These are phyloP conservation scores for Pelochelys cantorii DNA, from an alignment of 2,797 vertebrate genomes.

Conservation along the genomic window DNA sequence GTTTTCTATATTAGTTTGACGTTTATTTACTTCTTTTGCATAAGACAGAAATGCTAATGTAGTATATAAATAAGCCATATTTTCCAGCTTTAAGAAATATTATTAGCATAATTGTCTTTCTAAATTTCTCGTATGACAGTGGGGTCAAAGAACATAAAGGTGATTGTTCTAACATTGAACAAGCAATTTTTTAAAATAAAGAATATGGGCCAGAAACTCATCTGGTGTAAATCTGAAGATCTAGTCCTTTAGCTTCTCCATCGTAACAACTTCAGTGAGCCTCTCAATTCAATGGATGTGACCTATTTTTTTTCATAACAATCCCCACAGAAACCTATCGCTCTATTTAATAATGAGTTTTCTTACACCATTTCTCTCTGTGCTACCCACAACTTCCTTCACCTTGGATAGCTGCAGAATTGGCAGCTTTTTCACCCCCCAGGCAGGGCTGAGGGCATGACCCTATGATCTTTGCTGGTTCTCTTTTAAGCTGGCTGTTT, in stretches of 20 bases:
- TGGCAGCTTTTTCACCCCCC: background rate
- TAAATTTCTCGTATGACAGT: conserved; percentile 2
- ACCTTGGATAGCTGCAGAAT: background rate
- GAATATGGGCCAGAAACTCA: background rate
- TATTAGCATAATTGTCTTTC: conserved; percentile 54
- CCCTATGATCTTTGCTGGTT: background rate
- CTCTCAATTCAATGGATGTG: background rate
- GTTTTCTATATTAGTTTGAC: conserved; percentile 47
- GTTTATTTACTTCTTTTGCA: conserved; percentile 46
- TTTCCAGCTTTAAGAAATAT: conserved; percentile 7
- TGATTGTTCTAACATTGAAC: background rate
- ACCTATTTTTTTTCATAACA: background rate
- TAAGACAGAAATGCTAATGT: conserved; percentile 31
- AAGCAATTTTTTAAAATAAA: background rate
- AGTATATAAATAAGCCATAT: conserved; percentile 35
- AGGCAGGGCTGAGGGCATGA: background rate
- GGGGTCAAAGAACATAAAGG: background rate
- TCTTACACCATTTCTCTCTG: background rate
- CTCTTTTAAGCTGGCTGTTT: background rate
- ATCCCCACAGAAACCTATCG: background rate
- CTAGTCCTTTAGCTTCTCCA: background rate
- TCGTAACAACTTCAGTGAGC: background rate
- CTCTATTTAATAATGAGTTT: background rate
- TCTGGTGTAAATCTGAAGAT: background rate
- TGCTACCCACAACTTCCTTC: background rate